Conservation (phyloP, 2,797 vertebrate species). For the Dendrocincla fuliginosa region DNA sequence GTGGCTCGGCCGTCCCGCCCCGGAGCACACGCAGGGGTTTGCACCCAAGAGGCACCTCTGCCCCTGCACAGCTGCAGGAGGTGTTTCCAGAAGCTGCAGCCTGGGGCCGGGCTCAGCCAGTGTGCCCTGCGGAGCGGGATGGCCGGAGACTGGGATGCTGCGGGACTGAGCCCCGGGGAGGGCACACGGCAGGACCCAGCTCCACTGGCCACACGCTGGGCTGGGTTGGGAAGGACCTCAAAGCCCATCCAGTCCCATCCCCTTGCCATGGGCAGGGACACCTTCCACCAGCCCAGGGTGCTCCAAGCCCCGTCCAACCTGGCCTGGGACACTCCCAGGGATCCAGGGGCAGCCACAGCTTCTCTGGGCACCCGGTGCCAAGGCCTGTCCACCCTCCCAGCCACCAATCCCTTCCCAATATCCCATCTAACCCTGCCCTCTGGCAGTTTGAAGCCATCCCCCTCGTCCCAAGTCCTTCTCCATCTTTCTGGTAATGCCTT, state of each 20-base stretch:
- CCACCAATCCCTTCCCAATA: neutral
- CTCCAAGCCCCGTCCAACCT: neutral
- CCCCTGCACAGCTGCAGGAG: neutral
- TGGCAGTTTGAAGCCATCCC: neutral
- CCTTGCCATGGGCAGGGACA: neutral
- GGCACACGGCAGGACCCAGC: neutral
- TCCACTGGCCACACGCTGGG: neutral
- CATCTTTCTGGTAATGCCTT: neutral
- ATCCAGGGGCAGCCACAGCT: neutral
- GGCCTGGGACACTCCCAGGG: neutral
- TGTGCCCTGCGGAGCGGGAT: accelerated
- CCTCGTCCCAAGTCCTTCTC: neutral
- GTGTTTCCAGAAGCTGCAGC: neutral
- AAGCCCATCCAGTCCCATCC: accelerated
- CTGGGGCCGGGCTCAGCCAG: neutral
- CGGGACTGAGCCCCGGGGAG: neutral
- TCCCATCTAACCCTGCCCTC: neutral
- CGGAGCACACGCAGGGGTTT: neutral
- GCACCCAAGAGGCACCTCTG: neutral
- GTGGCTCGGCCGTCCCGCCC: no score
- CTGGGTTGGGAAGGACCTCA: accelerated
- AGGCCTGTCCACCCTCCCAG: neutral
- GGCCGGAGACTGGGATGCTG: neutral
- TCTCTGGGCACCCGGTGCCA: neutral
- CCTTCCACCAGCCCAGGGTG: neutral